Evolutionary conservation across 2,888 invertebrate genomes (phyloP), one percentile per base, ranked within the genome.

Genomic region (Leistus spinibarbis): DNA sequence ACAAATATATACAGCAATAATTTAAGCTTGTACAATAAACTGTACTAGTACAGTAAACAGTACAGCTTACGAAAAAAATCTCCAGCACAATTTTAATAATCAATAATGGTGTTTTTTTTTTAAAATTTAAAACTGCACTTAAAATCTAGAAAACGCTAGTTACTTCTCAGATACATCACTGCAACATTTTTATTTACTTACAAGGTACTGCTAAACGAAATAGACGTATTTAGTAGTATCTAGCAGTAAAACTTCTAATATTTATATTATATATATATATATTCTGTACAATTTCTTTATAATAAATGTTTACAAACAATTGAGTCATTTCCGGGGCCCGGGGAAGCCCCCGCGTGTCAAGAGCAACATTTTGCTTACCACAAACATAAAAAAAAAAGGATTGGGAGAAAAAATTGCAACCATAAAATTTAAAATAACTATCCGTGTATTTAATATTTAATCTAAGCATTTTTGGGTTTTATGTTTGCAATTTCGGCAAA

Each of bases 1-100:
- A 73, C 66, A 73, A 73, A 73, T 73, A 73, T 73, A 66, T 65
- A 73, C 72, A 73, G 60, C 72, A 66, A 73, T 63, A 73, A 40
- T 57, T 73, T 40, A 10, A 40, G 40, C 13, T 40, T 2, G 40
- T 40, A 40, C 40, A 40, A 3, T 40, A 40, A 40, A 40, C 40
- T 40, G 7, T 40, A 5, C 1, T 7, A n/a, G 40, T 40, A 40
- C 40, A 40, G 1, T 40, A 40, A 40, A 40, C 40, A 10, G 7
- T 40, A 5, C 1, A 40, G 13, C 40, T 40, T 5, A 40, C 40
- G 40, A 40, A 40, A n/a, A n/a, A 40, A 40, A 40, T 40, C 40
- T 40, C 40, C 40, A 40, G 40, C 40, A 40, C 40, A 40, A 40
- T 40, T 7, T 40, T 40, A 40, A 40, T 40, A 40, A 40, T 40